phyloP scores from a whole-genome alignment of 2,797 vertebrate species.

The Thalassophryne amazonica region DNA sequence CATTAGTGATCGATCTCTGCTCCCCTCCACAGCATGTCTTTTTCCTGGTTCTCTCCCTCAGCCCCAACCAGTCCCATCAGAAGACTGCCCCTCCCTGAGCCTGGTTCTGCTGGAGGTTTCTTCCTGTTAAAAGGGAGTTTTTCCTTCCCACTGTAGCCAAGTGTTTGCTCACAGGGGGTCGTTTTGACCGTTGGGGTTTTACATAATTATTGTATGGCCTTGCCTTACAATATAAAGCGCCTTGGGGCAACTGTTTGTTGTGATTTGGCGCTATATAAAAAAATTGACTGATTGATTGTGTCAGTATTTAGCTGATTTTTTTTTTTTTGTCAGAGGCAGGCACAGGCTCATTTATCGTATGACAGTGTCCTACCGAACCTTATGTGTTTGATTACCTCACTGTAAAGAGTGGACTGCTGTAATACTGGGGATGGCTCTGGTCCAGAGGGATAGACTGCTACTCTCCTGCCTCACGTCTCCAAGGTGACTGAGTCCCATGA shows the following conservation, averaged over 20 bases:
- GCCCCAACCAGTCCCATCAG: too few species aligned
- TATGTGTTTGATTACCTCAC: slow-evolving; percentile 40
- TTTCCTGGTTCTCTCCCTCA: too few species aligned
- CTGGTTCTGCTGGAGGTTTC: too few species aligned
- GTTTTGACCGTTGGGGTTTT: too few species aligned
- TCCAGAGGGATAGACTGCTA: slow-evolving; percentile 40
- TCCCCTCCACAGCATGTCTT: too few species aligned
- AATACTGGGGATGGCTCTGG: slow-evolving; percentile 38
- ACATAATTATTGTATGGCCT: too few species aligned
- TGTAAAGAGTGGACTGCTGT: slow-evolving; percentile 24
- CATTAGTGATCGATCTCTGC: too few species aligned
- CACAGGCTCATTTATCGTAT: not conserved
- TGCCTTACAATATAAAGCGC: not conserved
- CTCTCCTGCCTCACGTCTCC: slow-evolving; percentile 56
- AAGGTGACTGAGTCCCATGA: slow-evolving; percentile 71
- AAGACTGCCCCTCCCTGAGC: too few species aligned
- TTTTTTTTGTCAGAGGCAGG: not conserved
- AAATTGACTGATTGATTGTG: not conserved
- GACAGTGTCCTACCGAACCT: slow-evolving; percentile 8
- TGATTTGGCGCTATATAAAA: not conserved
- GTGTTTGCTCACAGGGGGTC: too few species aligned
- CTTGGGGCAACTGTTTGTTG: not conserved
- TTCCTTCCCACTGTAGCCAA: too few species aligned
- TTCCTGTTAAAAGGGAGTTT: too few species aligned
- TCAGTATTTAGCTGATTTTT: not conserved